Percentiles rank a stretch among this genome's conserved stretches.
Evolutionary conservation across 2,113 vertebrate genomes (phyloP).

Genomic region (Anseranas semipalmata): DNA sequence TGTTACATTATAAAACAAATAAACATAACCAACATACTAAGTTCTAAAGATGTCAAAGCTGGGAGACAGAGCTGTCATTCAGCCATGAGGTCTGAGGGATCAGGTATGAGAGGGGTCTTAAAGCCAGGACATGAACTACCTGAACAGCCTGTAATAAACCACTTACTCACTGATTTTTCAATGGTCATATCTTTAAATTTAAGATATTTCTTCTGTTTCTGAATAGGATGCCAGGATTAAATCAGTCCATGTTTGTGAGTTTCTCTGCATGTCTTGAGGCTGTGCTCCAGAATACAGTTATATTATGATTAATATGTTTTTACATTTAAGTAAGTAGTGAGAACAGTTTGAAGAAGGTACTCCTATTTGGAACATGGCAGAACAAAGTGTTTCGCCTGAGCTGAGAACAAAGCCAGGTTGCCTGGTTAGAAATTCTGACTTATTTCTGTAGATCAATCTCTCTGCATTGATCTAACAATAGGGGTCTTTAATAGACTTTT

Average conservation of each 20-base stretch:
- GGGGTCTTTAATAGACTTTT: slow-evolving; percentile 18
- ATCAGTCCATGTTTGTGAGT: background rate
- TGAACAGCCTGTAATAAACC: background rate
- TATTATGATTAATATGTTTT: background rate
- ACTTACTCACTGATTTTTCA: background rate
- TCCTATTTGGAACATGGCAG: background rate
- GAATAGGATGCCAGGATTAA: background rate
- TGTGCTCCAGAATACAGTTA: background rate
- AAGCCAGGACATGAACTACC: background rate
- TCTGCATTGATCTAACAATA: slow-evolving; percentile 13
- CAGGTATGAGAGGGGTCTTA: background rate
- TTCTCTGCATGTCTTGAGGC: background rate
- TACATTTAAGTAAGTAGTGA: background rate
- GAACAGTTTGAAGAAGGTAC: background rate
- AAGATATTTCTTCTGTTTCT: background rate
- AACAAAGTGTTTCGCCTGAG: background rate
- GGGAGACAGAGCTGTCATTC: background rate
- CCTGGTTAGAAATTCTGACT: background rate
- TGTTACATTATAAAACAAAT: background rate
- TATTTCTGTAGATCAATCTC: slow-evolving; percentile 15
- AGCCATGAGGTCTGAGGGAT: background rate
- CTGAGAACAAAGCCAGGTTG: slow-evolving; percentile 10
- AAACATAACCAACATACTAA: background rate
- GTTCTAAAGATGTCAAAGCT: background rate
- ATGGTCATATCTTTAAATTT: background rate